These are phyloP conservation scores for Clusia tigrina DNA, from an alignment of 2,888 invertebrate species.

Conservation along the genomic window DNA sequence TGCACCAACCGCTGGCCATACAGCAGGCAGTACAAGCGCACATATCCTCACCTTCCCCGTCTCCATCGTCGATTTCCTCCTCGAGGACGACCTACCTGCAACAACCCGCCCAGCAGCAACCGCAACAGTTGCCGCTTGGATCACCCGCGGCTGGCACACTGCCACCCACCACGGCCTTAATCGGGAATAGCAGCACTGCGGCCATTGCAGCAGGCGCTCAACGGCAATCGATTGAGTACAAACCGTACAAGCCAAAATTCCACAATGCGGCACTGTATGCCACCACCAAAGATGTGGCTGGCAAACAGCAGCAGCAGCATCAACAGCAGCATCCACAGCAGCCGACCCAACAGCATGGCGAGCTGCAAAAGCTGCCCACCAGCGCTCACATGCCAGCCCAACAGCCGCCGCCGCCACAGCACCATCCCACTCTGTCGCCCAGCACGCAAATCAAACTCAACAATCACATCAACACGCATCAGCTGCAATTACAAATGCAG, in stretches of 20 bases:
- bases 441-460: slow-evolving; percentile 59
- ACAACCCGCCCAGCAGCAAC: slow-evolving; percentile 45
- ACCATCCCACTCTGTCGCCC: slow-evolving; percentile 54
- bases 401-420: slow-evolving; percentile 24
- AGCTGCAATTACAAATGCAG: slow-evolving; percentile 51
- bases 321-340: slow-evolving; percentile 35
- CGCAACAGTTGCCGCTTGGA: slow-evolving; percentile 54
- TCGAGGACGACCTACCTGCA: slow-evolving; percentile 50
- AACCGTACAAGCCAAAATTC: slow-evolving; percentile 79
- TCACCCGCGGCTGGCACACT: slow-evolving; percentile 57
- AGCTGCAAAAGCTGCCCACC: slow-evolving; percentile 24
- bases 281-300: slow-evolving; percentile 44
- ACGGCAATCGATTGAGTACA: slow-evolving; percentile 65
- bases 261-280: slow-evolving; percentile 71
- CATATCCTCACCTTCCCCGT: slow-evolving; percentile 44
- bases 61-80: slow-evolving; percentile 50
- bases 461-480: slow-evolving; percentile 58
- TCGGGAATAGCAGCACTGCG: slow-evolving; percentile 13
- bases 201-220: slow-evolving; percentile 40
- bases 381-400: slow-evolving; percentile 19
- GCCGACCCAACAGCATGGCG: slow-evolving; percentile 21
- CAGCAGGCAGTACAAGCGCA: slow-evolving; percentile 22
- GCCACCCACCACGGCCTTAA: slow-evolving; percentile 45
- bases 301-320: slow-evolving; percentile 33
- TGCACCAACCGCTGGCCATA: slow-evolving; percentile 15